Base-by-base conservation (phyloP, 2,113 vertebrate genomes). In the Rhea pennata region DNA sequence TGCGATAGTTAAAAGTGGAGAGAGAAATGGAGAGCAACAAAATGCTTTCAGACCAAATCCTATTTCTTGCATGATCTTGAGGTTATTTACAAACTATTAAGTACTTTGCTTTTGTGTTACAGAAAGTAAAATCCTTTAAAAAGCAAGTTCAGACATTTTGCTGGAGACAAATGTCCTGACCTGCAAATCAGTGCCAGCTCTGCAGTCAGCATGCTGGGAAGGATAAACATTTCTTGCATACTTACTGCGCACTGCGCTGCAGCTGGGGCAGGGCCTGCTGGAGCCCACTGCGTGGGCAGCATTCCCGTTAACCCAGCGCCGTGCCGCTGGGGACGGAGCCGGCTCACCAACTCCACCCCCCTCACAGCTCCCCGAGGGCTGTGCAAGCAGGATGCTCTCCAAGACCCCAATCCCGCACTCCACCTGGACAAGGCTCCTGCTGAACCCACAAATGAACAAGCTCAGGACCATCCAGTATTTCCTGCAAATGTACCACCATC, bases 91-190 rank as follows among this genome's bases (percentile, higher is more conserved):
- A 82, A 87, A 75, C 64, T 58, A 82, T 40, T 31, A 69, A 87
- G 17, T 27, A 50, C 48, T 87, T 91, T 71, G 39, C 56, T 12
- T 82, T 83, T 66, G 24, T 36, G 17, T 84, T 86, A 58, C 40
- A 84, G 59, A 82, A 90, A 82, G 72, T 31, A 73, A 89, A 89
- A 91, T 48, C 71, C 62, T 65, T 51, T 40, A 87, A 81, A 80
- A 90, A 87, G 58, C 58, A 59, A 94, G 89, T 89, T 93, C 70
- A 91, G 94, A 50, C 44, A 50, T 89, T 84, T 95, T 90, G 53
- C 88, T 92, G 24, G 62, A 94, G 95, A 90, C 58, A 79, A 88
- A 58, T 66, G 65, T 84, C 71, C 44, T 92, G 93, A 96, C 84
- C 78, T 87, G 86, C 59, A 91, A 87, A 71, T 67, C 76, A 92